Percentiles rank a stretch among this genome's conserved stretches.
Conservation (phyloP, 1,140 invertebrate genomes). For the Periplaneta americana region DNA sequence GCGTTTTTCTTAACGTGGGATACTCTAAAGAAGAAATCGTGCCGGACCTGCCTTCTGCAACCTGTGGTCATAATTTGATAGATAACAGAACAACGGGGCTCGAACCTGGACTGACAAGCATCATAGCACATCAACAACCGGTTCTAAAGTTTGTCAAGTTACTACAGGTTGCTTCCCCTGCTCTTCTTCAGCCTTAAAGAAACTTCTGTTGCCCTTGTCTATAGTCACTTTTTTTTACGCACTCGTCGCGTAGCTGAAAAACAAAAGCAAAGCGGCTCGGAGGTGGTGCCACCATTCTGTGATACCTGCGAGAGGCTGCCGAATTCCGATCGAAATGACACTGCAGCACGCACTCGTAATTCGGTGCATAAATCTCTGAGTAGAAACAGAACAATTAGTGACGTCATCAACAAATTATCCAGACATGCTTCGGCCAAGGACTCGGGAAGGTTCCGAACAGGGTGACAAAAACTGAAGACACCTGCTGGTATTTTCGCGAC, state of each 20-base stretch:
- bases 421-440: not conserved
- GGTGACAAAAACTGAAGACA: too few species aligned
- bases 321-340: not conserved
- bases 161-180: not conserved
- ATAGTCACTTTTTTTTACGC: too few species aligned
- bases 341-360: not conserved
- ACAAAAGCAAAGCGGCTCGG: not conserved
- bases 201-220: not conserved
- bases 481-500: too few species aligned
- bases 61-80: not conserved
- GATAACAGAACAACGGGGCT: not conserved
- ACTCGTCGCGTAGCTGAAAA: not conserved
- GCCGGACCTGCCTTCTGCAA: too few species aligned
- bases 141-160: not conserved
- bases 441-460: not conserved
- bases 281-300: not conserved
- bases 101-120: not conserved
- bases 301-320: not conserved
- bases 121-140: not conserved
- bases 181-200: not conserved
- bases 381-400: not conserved
- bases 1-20: too few species aligned
- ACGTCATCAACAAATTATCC: not conserved
- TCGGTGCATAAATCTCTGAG: not conserved
- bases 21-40: too few species aligned